Evolutionary conservation across 2,113 vertebrate genomes (phyloP), one percentile per base, ranked within the genome.

Genomic region (Gymnarchus niloticus): DNA sequence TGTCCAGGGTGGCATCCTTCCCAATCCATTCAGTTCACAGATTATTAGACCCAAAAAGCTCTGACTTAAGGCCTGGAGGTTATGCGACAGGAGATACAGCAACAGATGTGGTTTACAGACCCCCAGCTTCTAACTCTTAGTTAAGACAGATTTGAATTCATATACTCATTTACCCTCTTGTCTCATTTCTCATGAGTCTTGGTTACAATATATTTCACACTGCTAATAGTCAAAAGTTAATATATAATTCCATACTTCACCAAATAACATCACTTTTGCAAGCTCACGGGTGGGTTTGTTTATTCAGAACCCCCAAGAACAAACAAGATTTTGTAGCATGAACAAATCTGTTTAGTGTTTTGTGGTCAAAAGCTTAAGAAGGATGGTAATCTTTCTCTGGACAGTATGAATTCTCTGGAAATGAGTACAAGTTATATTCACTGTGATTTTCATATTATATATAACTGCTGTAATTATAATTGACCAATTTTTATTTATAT

Each of bases 141-240:
- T 65, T 65, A 48, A 28, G 46, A 28, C 59, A 76, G 12, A 41
- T 84, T 84, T 84, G 33, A 76, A 51, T 84, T 21, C 46, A 84
- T 21, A 37, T 52, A 51, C 65, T 73, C 59, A 84, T 51, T 69
- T 12, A n/a, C 23, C 17, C 17, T 73, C 23, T 84, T 46, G 46
- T 37, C 17, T 44, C 48, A 23, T 23, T 84, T 5, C 78, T 81
- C 78, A 28, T 14, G n/a, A 33, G 54, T 54, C 52, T 73, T 73
- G 33, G 5, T 73, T 73, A 48, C 41, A 48, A 46, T 10, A 48
- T 48, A n/a, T 48, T 21, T 48, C 21, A 48, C 41, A n/a, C 76
- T 7, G 2, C 44, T 3, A 2, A 19, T 23, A 46, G 25, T 81
- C 49, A 33, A 17, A 54, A 0, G 5, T 81, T 52, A 81, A 21